Evolutionary conservation across 2,113 vertebrate genomes (phyloP), one percentile per base, ranked within the genome.

Genomic region (Monarcha castaneiventris): DNA sequence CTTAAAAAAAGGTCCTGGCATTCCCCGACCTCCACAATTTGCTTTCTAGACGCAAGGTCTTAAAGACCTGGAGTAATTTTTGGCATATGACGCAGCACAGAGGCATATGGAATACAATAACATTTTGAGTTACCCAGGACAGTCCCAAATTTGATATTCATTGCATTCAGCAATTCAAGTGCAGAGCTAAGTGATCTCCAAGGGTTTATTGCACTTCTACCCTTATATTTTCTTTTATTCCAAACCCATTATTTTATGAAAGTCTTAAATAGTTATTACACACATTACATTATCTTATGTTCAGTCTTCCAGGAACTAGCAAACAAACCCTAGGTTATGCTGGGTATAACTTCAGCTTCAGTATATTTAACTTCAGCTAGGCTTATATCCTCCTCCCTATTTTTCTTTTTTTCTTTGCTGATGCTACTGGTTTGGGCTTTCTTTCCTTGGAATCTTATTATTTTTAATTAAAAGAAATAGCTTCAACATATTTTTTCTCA

Each of bases 381-480:
- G 32, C 11, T 90, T 80, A 33, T 17, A 63, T 32, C 6, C 9
- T 54, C 4, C 10, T 62, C 18, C 17, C 5, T 26, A 3, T 37
- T 61, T 87, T 87, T 84, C 22, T 95, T 64, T 27, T 87, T 92
- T 96, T 85, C 8, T 48, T 81, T 74, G 62, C 52, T 59, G 73
- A 82, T 37, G 21, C 7, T 88, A 6, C 73, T 73, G 62, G 11
- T 75, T 93, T 95, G 92, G 49, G 56, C 82, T 97, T 94, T 66
- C 26, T 71, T 82, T 81, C 19, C 14, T 27, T 82, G 23, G 39
- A 75, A 80, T 94, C 58, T 89, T 71, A 58, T 55, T 91, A 72
- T 52, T 76, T 94, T 95, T 74, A 89, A 90, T 58, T 82, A 88
- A 93, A 95, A 87, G 44, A 90, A 89, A 91, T 63, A 75, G 11